Percentiles rank a stretch among this genome's conserved stretches.
Conservation (phyloP, 2,797 vertebrate genomes). For the Xenops minutus region DNA sequence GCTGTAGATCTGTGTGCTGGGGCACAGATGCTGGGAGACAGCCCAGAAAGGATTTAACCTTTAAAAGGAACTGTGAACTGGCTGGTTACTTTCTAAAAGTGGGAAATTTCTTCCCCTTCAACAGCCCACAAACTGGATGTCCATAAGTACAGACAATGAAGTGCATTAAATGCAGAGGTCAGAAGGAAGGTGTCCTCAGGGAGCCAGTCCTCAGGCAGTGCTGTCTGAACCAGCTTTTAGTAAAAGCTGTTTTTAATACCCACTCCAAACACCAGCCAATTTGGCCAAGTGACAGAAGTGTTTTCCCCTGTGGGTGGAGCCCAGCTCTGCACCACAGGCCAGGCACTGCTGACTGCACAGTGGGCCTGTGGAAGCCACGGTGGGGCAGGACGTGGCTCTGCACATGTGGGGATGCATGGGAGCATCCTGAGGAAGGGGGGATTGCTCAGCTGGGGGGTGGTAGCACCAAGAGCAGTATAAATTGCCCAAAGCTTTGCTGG, state of each 20-base stretch:
- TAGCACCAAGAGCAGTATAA: rapidly evolving
- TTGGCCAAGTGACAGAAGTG: not conserved
- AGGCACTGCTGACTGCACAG: not conserved
- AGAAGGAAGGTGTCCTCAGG: not conserved
- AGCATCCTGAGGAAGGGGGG: not conserved
- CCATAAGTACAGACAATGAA: not conserved
- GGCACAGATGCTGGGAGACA: not conserved
- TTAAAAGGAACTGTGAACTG: not conserved
- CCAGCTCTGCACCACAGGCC: rapidly evolving
- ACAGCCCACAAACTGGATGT: not conserved
- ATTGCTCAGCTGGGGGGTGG: not conserved
- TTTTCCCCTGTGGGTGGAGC: not conserved
- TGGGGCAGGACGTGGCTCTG: not conserved
- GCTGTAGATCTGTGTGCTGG: not conserved
- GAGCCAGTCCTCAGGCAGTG: not conserved
- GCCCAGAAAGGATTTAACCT: not conserved
- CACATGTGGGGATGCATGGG: too few relatives aligned
- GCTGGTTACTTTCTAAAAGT: not conserved
- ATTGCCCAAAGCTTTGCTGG: not conserved
- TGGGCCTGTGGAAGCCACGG: not conserved
- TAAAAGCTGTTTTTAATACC: not conserved
- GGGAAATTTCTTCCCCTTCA: not conserved
- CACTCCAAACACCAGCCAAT: not conserved
- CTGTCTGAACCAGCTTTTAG: not conserved
- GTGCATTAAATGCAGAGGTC: not conserved